phyloP scores from a whole-genome alignment of 2,797 vertebrate genomes.

The Podargus strigoides region DNA sequence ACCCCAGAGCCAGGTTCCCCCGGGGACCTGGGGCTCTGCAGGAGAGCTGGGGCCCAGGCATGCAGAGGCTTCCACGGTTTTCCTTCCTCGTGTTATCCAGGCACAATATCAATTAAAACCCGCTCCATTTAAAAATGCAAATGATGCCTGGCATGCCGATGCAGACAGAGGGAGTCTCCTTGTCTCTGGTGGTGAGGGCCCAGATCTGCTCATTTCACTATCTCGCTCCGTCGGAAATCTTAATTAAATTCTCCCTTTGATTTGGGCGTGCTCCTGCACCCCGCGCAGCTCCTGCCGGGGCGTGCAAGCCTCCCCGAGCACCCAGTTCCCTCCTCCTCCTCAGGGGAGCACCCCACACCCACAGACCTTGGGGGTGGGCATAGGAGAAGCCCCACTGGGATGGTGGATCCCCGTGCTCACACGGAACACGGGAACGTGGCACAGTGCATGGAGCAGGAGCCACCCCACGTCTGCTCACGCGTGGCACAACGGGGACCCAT shows the following conservation, averaged over 20 bases:
- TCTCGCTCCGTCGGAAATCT: neutral
- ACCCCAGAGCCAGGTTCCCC: neutral
- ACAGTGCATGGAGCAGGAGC: neutral
- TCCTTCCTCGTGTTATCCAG: neutral
- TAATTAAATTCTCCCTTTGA: slow-evolving; percentile 43
- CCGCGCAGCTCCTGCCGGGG: neutral
- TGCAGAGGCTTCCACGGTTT: neutral
- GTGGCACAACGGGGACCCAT: rapidly evolving
- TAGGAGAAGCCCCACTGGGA: rapidly evolving
- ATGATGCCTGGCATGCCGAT: neutral
- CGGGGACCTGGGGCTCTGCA: rapidly evolving
- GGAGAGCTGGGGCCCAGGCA: neutral
- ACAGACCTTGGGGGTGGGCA: neutral
- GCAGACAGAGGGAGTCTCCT: neutral
- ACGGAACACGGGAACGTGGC: rapidly evolving
- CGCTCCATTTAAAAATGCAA: slow-evolving; percentile 20
- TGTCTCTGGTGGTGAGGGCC: neutral
- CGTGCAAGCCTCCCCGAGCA: neutral
- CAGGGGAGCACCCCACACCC: neutral
- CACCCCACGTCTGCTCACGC: rapidly evolving
- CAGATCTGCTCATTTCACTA: slow-evolving; percentile 10
- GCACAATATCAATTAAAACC: slow-evolving; percentile 1
- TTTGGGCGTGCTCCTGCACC: slow-evolving; percentile 11
- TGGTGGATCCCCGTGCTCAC: rapidly evolving
- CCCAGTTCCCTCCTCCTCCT: neutral